phyloP scores from a whole-genome alignment of 2,113 vertebrate species.

The Percopsis transmontana region DNA sequence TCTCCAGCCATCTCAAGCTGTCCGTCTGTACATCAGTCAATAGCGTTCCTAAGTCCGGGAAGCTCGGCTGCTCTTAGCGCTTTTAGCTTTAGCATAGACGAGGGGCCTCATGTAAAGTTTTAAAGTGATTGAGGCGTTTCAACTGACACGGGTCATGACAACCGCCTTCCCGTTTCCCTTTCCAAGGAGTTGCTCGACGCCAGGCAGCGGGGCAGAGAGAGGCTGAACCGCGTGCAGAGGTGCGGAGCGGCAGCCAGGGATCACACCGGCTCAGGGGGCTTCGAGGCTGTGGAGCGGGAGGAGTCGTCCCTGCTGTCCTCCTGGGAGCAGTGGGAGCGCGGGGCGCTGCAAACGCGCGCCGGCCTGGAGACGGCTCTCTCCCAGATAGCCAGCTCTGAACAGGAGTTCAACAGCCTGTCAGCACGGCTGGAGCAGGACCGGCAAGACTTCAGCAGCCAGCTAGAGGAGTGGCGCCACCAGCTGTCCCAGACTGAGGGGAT shows the following conservation, averaged over 20 bases:
- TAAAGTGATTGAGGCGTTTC: no score
- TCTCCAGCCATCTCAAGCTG: no score
- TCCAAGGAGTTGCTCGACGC: conserved; percentile 92
- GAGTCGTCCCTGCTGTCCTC: conserved; percentile 83
- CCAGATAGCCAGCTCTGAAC: conserved; percentile 89
- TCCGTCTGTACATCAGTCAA: no score
- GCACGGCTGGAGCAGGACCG: conserved; percentile 83
- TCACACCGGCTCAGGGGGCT: conserved; percentile 83
- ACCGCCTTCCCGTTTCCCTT: conserved; percentile 33
- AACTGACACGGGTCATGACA: not conserved
- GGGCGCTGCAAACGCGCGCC: conserved; percentile 74
- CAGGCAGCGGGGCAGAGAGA: conserved; percentile 83
- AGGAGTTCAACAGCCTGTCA: conserved; percentile 83
- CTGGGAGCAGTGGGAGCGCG: conserved; percentile 92
- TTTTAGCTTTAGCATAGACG: no score
- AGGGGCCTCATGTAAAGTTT: no score
- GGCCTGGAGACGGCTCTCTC: conserved; percentile 81
- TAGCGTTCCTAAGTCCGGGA: no score
- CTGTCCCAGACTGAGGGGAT: conserved; percentile 77
- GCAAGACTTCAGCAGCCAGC: conserved; percentile 73
- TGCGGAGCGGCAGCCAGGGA: conserved; percentile 80
- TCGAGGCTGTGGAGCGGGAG: conserved; percentile 85
- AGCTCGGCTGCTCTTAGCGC: no score
- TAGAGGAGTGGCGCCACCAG: conserved; percentile 76
- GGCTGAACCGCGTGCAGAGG: conserved; percentile 84